phyloP scores from a whole-genome alignment of 2,113 vertebrate genomes.

The Pristiophorus japonicus region DNA sequence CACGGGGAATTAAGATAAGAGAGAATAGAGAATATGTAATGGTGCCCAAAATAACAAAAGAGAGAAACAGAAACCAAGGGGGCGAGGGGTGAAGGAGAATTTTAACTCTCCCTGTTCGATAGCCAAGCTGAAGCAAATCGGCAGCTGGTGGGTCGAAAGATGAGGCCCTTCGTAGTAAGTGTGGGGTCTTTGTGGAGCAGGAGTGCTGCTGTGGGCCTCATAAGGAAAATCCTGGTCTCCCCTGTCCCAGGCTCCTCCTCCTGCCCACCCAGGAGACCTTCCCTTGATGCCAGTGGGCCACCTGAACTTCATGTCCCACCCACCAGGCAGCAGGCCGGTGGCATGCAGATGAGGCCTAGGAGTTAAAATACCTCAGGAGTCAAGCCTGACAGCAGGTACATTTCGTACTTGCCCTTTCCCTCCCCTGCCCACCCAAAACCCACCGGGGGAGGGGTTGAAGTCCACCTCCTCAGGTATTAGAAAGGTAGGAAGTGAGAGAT shows the following conservation, averaged over 20 bases:
- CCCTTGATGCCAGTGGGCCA: neutral
- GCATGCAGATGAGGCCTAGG: neutral
- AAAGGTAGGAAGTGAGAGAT: neutral
- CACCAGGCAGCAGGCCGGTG: too few species aligned
- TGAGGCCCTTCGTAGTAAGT: too few species aligned
- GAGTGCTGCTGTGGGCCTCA: neutral
- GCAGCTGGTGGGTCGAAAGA: too few species aligned
- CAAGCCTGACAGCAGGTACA: neutral
- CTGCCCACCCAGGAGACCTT: neutral
- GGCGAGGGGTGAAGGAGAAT: too few species aligned
- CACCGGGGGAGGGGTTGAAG: too few species aligned
- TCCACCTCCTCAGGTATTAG: neutral
- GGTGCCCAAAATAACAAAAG: too few species aligned
- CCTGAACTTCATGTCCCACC: neutral
- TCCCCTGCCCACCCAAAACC: too few species aligned
- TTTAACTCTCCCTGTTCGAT: too few species aligned
- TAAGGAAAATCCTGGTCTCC: neutral
- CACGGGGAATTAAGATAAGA: too few species aligned
- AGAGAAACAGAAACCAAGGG: too few species aligned
- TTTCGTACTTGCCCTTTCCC: neutral
- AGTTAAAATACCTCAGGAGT: neutral
- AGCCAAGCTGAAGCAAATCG: too few species aligned
- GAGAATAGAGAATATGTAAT: too few species aligned
- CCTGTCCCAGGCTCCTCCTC: neutral
- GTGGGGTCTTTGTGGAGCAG: neutral